Evolutionary conservation across 2,113 vertebrate genomes (phyloP).

Genomic region (Dasyornis broadbenti): DNA sequence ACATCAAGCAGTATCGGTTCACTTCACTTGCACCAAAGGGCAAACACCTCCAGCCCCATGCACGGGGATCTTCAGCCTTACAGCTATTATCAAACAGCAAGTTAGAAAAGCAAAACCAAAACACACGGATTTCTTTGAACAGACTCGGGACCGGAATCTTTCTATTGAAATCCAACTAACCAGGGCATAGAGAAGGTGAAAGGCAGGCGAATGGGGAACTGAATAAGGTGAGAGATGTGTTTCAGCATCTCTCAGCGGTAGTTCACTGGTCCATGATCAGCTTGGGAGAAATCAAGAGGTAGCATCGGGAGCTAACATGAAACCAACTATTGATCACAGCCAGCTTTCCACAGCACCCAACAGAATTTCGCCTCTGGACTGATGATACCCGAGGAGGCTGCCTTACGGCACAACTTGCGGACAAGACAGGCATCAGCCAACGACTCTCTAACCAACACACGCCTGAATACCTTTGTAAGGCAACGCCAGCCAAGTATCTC

Average conservation of each 20-base stretch:
- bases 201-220: rapidly evolving
- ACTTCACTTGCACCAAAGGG: not conserved
- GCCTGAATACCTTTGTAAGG: not conserved
- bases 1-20: not conserved
- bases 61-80: not conserved
- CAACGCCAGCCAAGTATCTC: not conserved
- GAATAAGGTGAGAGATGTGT: rapidly evolving
- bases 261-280: not conserved
- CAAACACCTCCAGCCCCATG: not conserved
- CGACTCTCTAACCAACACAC: not conserved
- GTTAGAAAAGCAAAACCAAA: not conserved
- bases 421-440: not conserved
- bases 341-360: not conserved
- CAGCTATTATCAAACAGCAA: not conserved
- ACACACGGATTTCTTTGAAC: not conserved
- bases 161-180: not conserved
- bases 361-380: not conserved
- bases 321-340: not conserved
- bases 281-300: not conserved
- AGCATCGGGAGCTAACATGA: not conserved
- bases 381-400: not conserved
- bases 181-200: not conserved
- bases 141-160: not conserved
- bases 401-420: not conserved
- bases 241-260: not conserved